Percentiles rank a stretch among this genome's conserved stretches.
Evolutionary conservation across 2,797 vertebrate genomes (phyloP).

Genomic region (Podargus strigoides): DNA sequence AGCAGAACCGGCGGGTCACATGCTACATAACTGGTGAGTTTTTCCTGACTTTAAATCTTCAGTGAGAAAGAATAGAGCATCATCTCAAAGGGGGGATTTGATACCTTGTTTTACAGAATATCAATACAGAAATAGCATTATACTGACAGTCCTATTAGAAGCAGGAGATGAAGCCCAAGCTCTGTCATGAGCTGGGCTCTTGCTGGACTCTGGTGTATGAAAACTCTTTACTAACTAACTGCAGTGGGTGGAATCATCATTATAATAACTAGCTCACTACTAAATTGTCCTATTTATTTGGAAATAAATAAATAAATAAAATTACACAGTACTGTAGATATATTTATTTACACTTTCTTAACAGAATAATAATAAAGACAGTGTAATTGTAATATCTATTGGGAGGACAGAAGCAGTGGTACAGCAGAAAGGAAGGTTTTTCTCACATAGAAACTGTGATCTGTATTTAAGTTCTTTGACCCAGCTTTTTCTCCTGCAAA

Average conservation of each 20-base stretch:
- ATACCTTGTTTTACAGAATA: background rate
- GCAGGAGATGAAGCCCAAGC: background rate
- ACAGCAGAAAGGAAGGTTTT: background rate
- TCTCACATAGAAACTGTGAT: background rate
- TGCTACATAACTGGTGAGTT: slow-evolving; percentile 95
- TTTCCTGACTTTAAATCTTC: background rate
- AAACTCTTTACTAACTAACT: background rate
- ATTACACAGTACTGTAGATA: background rate
- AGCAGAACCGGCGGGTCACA: slow-evolving; percentile 87
- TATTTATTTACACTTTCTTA: background rate
- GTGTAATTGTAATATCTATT: background rate
- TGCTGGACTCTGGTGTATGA: background rate
- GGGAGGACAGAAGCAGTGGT: background rate
- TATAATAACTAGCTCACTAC: background rate
- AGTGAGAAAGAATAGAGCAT: background rate
- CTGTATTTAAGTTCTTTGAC: background rate
- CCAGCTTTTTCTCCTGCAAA: background rate
- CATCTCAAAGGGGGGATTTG: background rate
- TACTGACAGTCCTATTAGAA: background rate
- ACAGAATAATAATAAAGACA: background rate
- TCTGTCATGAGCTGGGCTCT: background rate
- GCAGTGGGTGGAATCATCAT: background rate
- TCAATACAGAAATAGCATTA: background rate
- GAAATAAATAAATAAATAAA: background rate
- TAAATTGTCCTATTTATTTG: background rate